Base-by-base conservation (phyloP, 2,797 vertebrate genomes). In the Typhlichthys subterraneus region DNA sequence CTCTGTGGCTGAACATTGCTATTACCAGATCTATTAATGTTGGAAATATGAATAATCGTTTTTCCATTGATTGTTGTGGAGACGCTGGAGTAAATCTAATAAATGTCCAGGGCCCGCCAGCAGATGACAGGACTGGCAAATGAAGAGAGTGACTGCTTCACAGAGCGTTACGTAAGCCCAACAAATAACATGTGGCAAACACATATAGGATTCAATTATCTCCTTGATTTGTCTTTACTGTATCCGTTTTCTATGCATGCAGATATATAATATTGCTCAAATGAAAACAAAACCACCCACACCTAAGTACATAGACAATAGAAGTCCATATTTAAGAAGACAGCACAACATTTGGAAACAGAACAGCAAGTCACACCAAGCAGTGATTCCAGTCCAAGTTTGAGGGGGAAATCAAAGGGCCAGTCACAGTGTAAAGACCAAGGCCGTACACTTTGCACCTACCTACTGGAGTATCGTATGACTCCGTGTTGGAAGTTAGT, bases 401-500 rank as follows among this genome's bases (percentile, higher is more conserved):
- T 51, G n/a, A 19, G 5, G 73, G 57, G 10, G 10, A 62, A 23
- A 65, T 66, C 13, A 51, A 74, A 67, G 57, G 1, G 31, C 33
- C 59, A 29, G 12, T 57, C 50, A 29, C 47, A 77, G 50, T 33
- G 51, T 70, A 71, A 54, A 75, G 12, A 63, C 73, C 76, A 62
- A 59, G 69, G 79, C 80, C 56, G 71, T 71, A 88, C 70, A 80
- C 57, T 76, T 76, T 72, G 63, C 67, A 94, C 92, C 90, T 94
- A 94, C 93, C 94, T 93, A 94, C 79, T 85, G 84, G 69, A 90
- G 70, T 78, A 78, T 89, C 87, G 82, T 72, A 73, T 66, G 90
- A 92, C 88, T 94, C 94, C 83, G 73, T 67, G 80, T 84, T 52
- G 86, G 92, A 79, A 85, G 91, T 91, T 87, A 91, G 89, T 89